Percentiles rank a stretch among this genome's conserved stretches.
Evolutionary conservation across 1,140 invertebrate genomes (phyloP).

Genomic region (Episyrphus balteatus): DNA sequence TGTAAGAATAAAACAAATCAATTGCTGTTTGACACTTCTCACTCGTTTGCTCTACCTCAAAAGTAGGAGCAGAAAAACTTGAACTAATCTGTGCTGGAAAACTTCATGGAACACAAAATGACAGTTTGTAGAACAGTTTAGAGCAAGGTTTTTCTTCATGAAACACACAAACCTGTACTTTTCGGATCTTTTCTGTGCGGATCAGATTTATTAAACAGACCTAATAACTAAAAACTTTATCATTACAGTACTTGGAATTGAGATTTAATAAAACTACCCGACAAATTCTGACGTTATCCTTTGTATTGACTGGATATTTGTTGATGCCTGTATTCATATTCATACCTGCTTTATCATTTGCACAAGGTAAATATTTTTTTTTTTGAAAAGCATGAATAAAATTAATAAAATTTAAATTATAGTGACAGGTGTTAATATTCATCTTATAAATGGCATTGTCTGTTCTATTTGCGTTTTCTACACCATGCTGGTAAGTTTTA

Average conservation of each 20-base stretch:
- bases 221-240: too few relatives aligned
- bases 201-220: too few relatives aligned
- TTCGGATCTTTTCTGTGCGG: too few relatives aligned
- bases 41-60: too few relatives aligned
- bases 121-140: too few relatives aligned
- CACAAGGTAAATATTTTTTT: conserved; percentile 46
- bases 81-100: too few relatives aligned
- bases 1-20: too few relatives aligned
- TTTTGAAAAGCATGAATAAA: conserved; percentile 4
- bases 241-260: conserved; percentile 54
- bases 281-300: conserved; percentile 49
- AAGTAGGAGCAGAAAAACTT: too few relatives aligned
- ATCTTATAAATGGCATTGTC: conserved; percentile 56
- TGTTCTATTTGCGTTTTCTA: conserved; percentile 73
- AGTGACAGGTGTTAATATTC: conserved; percentile 63
- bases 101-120: too few relatives aligned
- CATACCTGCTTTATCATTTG: conserved; percentile 63
- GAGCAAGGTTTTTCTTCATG: too few relatives aligned
- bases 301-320: conserved; percentile 40
- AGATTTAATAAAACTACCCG: conserved; percentile 51
- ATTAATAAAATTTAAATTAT: conserved; percentile 15
- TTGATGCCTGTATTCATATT: conserved; percentile 30
- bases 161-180: too few relatives aligned
- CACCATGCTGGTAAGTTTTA: conserved; percentile 64
- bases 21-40: too few relatives aligned